phyloP scores from a whole-genome alignment of 2,113 vertebrate genomes.

The Fregetta grallaria region DNA sequence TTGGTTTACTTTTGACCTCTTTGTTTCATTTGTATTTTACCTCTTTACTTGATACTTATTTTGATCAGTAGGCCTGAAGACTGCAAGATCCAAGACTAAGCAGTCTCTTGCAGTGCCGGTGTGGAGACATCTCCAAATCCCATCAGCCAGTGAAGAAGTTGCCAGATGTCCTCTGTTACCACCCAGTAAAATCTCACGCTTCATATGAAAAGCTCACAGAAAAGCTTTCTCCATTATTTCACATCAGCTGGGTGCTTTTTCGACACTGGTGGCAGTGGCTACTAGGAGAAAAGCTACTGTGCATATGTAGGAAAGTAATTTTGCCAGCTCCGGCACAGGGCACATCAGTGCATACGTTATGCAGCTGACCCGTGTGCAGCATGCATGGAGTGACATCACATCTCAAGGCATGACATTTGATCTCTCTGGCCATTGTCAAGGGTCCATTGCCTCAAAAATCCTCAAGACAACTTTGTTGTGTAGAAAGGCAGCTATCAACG shows the following conservation, averaged over 20 bases:
- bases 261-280: background rate
- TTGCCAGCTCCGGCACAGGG: background rate
- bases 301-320: background rate
- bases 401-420: background rate
- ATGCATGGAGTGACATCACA: background rate
- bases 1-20: background rate
- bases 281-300: background rate
- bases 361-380: background rate
- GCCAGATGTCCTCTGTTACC: background rate
- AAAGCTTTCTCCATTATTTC: background rate
- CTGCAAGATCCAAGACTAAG: background rate
- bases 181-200: background rate
- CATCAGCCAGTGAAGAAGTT: background rate
- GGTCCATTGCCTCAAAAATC: background rate
- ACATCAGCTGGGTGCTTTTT: background rate
- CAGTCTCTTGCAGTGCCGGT: background rate
- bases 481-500: background rate
- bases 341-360: accelerated
- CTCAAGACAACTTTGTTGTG: background rate
- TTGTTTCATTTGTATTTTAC: background rate
- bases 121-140: background rate
- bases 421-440: background rate
- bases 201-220: background rate
- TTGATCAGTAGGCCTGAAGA: background rate
- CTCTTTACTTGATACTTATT: background rate